phyloP scores from a whole-genome alignment of 1,140 invertebrate genomes.

The Caerostris extrusa region DNA sequence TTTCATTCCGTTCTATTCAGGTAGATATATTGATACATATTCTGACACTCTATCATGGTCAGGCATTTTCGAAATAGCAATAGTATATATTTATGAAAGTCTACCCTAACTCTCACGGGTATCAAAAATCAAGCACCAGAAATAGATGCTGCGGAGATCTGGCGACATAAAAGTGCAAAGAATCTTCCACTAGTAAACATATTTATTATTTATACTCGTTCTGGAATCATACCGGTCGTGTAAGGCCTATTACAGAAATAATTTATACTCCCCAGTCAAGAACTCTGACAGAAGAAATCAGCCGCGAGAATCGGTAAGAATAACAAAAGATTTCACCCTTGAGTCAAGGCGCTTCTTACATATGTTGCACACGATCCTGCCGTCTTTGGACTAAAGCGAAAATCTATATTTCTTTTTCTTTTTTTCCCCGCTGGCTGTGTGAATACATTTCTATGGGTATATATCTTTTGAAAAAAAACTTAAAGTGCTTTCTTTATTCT shows the following conservation, averaged over 20 bases:
- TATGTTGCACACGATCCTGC: constrained; percentile 12
- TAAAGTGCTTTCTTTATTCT: constrained; percentile 32
- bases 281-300: not conserved
- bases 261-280: not conserved
- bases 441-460: constrained; percentile 34
- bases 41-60: no score
- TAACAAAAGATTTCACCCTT: constrained; percentile 19
- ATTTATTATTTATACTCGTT: not conserved
- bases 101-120: no score
- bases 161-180: not conserved
- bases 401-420: constrained; percentile 17
- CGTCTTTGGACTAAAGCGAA: constrained; percentile 1
- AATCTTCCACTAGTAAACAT: not conserved
- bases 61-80: no score
- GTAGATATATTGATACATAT: no score
- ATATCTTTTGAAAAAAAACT: constrained; percentile 23
- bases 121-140: no score
- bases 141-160: no score
- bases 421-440: not conserved
- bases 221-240: not conserved
- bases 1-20: no score
- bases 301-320: not conserved
- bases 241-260: not conserved
- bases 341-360: not conserved
- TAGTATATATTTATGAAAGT: no score